Evolutionary conservation across 2,113 vertebrate species (phyloP), one percentile per base, ranked within the genome.

Genomic region (Apaloderma vittatum): DNA sequence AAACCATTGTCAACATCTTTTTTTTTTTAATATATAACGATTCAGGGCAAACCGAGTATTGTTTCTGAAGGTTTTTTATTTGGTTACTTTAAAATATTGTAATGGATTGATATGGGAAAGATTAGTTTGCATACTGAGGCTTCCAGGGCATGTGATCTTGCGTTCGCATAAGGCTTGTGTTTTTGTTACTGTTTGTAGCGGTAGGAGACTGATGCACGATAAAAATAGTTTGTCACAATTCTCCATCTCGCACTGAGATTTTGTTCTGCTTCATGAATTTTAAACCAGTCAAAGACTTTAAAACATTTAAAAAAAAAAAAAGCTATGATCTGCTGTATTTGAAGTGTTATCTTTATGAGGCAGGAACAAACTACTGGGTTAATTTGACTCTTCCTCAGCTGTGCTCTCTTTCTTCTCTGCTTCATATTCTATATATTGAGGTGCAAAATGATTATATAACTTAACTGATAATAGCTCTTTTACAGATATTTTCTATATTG

Each of bases 231-330:
- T 87, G 51, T 86, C 74, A 80, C 17, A 6, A 37, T 48, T 83
- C 27, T 93, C 43, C 37, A 52, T 73, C 66, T 93, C 1, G 2
- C 30, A 63, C 30, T 54, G 36, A 95, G 59, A 63, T 88, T 91
- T 94, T 91, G 24, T 86, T 95, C 77, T 93, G 67, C 81, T 81
- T 88, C 32, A 59, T 77, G 52, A 90, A 91, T 91, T 94, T 95
- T 83, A 94, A 93, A 91, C 30, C 40, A 46, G 66, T 57, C 87
- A 89, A 79, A 94, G 91, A 22, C 16, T 91, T 88, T 73, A 74
- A 84, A 78, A 27, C 14, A 32, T 57, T 76, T 86, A 52, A 86
- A 19, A 9, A 79, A 81, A 81, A 86, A 40, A 74, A 92, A 7
- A 70, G 17, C 2, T 81, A n/a, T 90, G 12, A 49, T 83, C 46